Percentiles rank a stretch among this genome's conserved stretches.
Conservation (phyloP, 2,113 vertebrate genomes). For the Zeus faber region DNA sequence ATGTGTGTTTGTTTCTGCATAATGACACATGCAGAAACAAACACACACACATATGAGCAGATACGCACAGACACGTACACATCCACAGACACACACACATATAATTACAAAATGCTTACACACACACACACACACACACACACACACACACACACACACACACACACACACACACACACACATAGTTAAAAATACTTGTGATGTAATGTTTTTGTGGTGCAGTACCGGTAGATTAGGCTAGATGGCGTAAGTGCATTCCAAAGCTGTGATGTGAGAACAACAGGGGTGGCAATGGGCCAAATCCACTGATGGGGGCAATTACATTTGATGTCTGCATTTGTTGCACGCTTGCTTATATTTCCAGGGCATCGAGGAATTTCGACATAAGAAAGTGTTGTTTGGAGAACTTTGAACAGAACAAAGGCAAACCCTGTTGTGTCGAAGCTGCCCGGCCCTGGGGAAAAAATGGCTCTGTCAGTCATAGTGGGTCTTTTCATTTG, state of each 20-base stretch:
- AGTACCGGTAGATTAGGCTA: conserved; percentile 39
- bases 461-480: too few relatives aligned
- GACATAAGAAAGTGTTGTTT: too few relatives aligned
- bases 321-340: too few relatives aligned
- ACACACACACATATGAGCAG: background rate
- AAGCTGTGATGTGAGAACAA: conserved; percentile 24
- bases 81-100: conserved; percentile 1
- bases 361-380: too few relatives aligned
- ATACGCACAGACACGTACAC: background rate
- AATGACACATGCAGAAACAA: background rate
- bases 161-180: background rate
- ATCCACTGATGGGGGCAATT: conserved; percentile 19
- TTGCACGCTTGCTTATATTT: too few relatives aligned
- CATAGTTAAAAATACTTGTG: background rate
- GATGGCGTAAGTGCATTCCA: conserved; percentile 51
- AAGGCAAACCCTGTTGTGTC: too few relatives aligned
- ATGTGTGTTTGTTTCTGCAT: too few relatives aligned
- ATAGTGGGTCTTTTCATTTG: too few relatives aligned
- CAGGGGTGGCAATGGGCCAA: conserved; percentile 31
- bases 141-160: background rate
- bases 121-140: background rate
- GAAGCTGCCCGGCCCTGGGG: too few relatives aligned
- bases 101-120: too few relatives aligned
- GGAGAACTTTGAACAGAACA: too few relatives aligned
- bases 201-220: conserved; percentile 9